These are phyloP conservation scores for Thera britannica DNA, from an alignment of 2,888 invertebrate genomes.

Conservation along the genomic window DNA sequence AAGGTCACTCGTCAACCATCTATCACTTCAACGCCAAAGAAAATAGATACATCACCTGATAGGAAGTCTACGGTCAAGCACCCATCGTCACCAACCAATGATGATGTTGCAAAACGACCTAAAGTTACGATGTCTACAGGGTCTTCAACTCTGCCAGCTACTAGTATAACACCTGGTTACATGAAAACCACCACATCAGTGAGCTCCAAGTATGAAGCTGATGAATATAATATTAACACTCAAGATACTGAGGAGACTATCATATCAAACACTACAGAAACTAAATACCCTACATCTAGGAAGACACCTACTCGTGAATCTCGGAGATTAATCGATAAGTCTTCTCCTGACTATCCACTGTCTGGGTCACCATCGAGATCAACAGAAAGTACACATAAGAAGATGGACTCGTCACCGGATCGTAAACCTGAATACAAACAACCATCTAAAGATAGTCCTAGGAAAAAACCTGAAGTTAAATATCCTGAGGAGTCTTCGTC, in stretches of 20 bases:
- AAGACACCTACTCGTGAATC: constrained; percentile 24
- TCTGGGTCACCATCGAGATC: constrained; percentile 21
- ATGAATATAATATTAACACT: constrained; percentile 27
- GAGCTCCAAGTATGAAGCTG: constrained; percentile 39
- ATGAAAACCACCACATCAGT: constrained; percentile 41
- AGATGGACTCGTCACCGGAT: constrained; percentile 21
- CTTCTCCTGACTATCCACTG: constrained; percentile 23
- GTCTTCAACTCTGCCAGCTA: constrained; percentile 37
- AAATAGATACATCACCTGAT: constrained; percentile 28
- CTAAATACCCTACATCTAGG: constrained; percentile 18
- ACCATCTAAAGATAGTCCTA: constrained; percentile 5
- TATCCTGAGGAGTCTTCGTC: constrained; percentile 9
- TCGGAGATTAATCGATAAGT: constrained; percentile 18
- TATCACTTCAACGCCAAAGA: constrained; percentile 8
- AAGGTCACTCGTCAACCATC: constrained; percentile 27
- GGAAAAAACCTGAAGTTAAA: constrained; percentile 11
- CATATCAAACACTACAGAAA: constrained; percentile 32
- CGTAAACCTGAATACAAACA: constrained; percentile 14
- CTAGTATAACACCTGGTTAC: constrained; percentile 35
- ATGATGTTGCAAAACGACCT: constrained; percentile 20
- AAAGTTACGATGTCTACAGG: constrained; percentile 30
- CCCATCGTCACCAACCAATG: constrained; percentile 26
- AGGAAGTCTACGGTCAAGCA: constrained; percentile 10
- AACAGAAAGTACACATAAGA: constrained; percentile 10
- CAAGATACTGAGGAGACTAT: constrained; percentile 40